A percentile compares a stretch with the other conserved stretches of the same genome.
Evolutionary conservation across 2,797 vertebrate genomes (phyloP).

Genomic region (Gambusia yucatana): DNA sequence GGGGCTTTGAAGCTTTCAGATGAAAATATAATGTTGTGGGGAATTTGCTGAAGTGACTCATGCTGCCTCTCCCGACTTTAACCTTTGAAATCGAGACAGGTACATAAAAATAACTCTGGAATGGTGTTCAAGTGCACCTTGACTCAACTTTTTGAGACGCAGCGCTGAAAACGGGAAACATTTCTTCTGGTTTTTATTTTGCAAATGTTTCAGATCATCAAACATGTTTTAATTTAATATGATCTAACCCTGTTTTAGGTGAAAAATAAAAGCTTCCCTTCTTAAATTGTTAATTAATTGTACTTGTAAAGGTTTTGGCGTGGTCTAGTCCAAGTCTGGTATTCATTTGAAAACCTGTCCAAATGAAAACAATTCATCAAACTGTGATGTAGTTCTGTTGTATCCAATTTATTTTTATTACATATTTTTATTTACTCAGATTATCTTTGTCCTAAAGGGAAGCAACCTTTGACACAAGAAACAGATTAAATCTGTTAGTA

Average conservation of each 20-base stretch:
- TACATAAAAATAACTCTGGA: constrained; percentile 17
- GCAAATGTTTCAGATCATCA: not conserved
- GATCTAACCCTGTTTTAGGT: not conserved
- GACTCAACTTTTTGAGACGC: constrained; percentile 14
- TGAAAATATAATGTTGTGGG: constrained; percentile 18
- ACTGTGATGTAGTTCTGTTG: not conserved
- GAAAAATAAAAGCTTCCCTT: not conserved
- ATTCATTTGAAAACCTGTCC: not conserved
- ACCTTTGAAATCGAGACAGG: constrained; percentile 16
- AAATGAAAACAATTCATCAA: not conserved
- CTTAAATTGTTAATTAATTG: not conserved
- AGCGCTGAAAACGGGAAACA: not conserved
- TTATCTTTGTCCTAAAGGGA: not conserved
- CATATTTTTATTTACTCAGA: not conserved
- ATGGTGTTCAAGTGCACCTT: constrained; percentile 14
- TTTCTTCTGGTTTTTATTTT: not conserved
- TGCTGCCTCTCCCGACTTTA: constrained; percentile 9
- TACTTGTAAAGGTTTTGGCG: not conserved
- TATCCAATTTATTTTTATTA: not conserved
- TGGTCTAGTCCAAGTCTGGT: not conserved
- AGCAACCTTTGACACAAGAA: not conserved
- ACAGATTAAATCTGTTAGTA: not conserved
- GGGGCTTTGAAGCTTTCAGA: constrained; percentile 11
- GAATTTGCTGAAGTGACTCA: constrained; percentile 26
- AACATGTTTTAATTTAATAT: not conserved